Percentiles rank a stretch among this genome's conserved stretches.
Evolutionary conservation across 2,797 vertebrate genomes (phyloP).

Genomic region (Clarias pachynema): DNA sequence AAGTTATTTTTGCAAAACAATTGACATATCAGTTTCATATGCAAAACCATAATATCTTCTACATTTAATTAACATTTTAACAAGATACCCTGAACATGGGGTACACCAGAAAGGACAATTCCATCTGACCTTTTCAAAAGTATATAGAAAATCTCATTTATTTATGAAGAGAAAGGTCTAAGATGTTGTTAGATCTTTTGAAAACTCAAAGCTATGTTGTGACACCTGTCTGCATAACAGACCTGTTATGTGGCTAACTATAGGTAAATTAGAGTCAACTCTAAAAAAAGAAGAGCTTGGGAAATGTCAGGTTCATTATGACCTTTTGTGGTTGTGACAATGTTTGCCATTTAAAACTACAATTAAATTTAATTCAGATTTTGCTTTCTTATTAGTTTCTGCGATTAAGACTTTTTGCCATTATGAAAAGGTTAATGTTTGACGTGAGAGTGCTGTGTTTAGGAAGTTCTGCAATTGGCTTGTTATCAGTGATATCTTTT

Average conservation of each 20-base stretch:
- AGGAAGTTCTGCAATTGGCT: neutral
- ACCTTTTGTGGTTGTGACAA: neutral
- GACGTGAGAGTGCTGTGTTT: neutral
- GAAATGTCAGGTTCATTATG: neutral
- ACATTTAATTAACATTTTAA: neutral
- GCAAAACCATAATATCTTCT: neutral
- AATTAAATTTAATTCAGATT: neutral
- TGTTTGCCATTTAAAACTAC: neutral
- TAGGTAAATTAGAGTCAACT: conserved; percentile 1
- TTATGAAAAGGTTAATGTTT: conserved; percentile 1
- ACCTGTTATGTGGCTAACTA: neutral
- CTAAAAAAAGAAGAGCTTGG: neutral
- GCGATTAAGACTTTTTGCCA: neutral
- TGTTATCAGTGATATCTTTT: neutral
- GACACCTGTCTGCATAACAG: neutral
- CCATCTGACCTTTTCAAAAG: neutral
- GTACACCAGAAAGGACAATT: neutral
- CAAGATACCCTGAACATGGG: neutral
- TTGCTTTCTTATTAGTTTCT: neutral
- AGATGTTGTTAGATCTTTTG: neutral
- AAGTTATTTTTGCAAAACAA: neutral
- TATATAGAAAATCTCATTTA: neutral
- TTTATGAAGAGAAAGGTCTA: neutral
- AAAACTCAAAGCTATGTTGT: conserved; percentile 4
- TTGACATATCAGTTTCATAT: neutral